Evolutionary conservation across 1,140 invertebrate species (phyloP), one percentile per base, ranked within the genome.

Genomic region (Drosophila baimaii): DNA sequence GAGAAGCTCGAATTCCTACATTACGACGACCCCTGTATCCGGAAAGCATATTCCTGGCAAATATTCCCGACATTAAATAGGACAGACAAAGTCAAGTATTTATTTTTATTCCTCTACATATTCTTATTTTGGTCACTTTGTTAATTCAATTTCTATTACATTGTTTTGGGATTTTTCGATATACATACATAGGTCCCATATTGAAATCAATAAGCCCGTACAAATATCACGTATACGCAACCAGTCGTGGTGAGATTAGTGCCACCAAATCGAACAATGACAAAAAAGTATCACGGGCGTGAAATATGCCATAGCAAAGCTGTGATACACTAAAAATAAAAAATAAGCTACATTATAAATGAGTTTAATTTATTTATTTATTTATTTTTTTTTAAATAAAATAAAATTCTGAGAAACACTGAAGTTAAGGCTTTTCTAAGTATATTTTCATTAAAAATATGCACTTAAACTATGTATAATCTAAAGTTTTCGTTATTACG

Each of bases 221-320:
- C 15, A 63, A 46, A 56, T 76, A 81, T 77, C 21, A 72, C 66
- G 37, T 47, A 55, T 69, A 65, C 25, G 59, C 33, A 17, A 5
- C 6, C 19, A 58, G 21, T 39, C 43, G 7, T 2, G 44, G n/a
- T 13, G 12, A 54, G n/a, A 35, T 37, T 54, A 21, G 59, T 25
- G 15, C 15, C 47, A 23, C 25, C 13, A 39, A 62, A 51, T 63
- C 12, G 15, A 35, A 37, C 25, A 55, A 49, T 46, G 7, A 25
- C 19, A 41, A 21, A 21, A 25, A n/a, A n/a, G n/a, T n/a, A n/a
- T n/a, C n/a, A n/a, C n/a, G n/a, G n/a, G n/a, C 6, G 51, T 8
- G 25, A 9, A 13, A 0, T 12, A 19, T 59, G 1, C 25, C 23
- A 31, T n/a, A 33, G 1, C 4, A 29, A n/a, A 52, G 10, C 1